Percentiles rank a stretch among this genome's conserved stretches.
Evolutionary conservation across 1,140 invertebrate species (phyloP).

Genomic region (Eueides isabella): DNA sequence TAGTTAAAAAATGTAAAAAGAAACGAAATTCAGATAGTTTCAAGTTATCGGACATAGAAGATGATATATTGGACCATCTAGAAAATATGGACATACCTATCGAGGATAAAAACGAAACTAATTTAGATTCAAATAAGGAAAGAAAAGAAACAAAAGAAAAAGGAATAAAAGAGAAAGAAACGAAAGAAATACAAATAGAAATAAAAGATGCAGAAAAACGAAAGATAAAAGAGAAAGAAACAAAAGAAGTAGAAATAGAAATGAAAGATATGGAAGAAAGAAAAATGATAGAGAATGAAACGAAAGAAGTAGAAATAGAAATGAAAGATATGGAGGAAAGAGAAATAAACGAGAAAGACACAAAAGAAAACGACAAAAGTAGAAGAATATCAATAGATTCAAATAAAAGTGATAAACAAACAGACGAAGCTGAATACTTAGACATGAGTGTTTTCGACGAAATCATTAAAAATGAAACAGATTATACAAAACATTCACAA

Average conservation of each 20-base stretch:
- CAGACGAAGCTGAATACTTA: conserved; percentile 31
- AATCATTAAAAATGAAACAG: conserved; percentile 12
- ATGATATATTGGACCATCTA: conserved; percentile 52
- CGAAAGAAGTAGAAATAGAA: too few species aligned
- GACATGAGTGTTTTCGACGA: conserved; percentile 40
- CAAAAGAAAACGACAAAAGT: background rate
- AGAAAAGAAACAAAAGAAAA: background rate
- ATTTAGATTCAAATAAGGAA: background rate
- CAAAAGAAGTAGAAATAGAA: too few species aligned
- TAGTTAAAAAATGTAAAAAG: conserved; percentile 5
- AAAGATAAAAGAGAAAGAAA: too few species aligned
- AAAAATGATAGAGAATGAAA: too few species aligned
- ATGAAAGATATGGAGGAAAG: background rate
- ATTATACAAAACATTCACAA: conserved; percentile 9
- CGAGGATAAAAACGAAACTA: conserved; percentile 21
- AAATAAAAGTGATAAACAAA: conserved; percentile 17
- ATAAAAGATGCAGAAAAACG: too few species aligned
- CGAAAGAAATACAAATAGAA: too few species aligned
- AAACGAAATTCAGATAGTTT: conserved; percentile 41
- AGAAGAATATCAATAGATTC: conserved; percentile 24
- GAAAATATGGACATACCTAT: conserved; percentile 67
- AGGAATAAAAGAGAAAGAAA: background rate
- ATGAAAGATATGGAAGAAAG: too few species aligned
- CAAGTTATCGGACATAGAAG: conserved; percentile 32
- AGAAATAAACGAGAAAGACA: background rate